A percentile compares a stretch with the other conserved stretches of the same genome.
Evolutionary conservation across 2,113 vertebrate genomes (phyloP).

Genomic region (Thamnaconus septentrionalis): DNA sequence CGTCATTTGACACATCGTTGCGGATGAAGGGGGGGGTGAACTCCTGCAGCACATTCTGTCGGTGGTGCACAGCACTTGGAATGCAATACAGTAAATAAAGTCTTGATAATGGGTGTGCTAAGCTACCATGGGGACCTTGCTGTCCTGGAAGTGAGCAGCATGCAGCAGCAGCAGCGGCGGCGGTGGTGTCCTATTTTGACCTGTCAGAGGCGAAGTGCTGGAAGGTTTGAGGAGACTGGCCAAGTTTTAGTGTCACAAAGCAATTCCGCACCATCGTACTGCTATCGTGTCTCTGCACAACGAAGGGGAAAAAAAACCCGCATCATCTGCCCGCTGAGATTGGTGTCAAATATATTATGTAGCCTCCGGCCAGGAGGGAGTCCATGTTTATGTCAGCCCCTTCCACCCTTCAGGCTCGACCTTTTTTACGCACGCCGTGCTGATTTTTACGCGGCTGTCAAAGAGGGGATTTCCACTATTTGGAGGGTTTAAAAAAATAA

Average conservation of each 20-base stretch:
- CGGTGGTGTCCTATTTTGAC: slow-evolving; percentile 44
- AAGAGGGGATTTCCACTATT: background rate
- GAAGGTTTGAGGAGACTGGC: slow-evolving; percentile 19
- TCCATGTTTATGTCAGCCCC: slow-evolving; percentile 48
- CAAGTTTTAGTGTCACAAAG: slow-evolving; percentile 36
- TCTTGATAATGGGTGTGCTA: background rate
- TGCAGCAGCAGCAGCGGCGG: slow-evolving; percentile 12
- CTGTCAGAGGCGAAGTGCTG: slow-evolving; percentile 45
- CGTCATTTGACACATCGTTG: background rate
- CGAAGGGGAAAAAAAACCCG: slow-evolving; percentile 1
- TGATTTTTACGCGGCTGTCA: slow-evolving; percentile 20
- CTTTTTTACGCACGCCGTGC: slow-evolving; percentile 13
- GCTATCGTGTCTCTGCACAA: background rate
- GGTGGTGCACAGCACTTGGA: background rate
- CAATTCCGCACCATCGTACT: too few relatives aligned
- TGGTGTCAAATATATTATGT: slow-evolving; percentile 23
- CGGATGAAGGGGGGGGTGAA: background rate
- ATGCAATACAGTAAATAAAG: background rate
- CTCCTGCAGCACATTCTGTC: background rate
- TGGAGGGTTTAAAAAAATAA: too few relatives aligned
- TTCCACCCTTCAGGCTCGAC: slow-evolving; percentile 50
- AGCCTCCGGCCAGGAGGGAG: slow-evolving; percentile 52
- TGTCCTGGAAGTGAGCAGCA: slow-evolving; percentile 16
- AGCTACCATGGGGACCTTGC: slow-evolving; percentile 6
- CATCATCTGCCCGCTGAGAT: slow-evolving; percentile 31